Percentiles rank a stretch among this genome's conserved stretches.
phyloP scores from a whole-genome alignment of 2,113 vertebrate genomes.

The Atherinomorus stipes region DNA sequence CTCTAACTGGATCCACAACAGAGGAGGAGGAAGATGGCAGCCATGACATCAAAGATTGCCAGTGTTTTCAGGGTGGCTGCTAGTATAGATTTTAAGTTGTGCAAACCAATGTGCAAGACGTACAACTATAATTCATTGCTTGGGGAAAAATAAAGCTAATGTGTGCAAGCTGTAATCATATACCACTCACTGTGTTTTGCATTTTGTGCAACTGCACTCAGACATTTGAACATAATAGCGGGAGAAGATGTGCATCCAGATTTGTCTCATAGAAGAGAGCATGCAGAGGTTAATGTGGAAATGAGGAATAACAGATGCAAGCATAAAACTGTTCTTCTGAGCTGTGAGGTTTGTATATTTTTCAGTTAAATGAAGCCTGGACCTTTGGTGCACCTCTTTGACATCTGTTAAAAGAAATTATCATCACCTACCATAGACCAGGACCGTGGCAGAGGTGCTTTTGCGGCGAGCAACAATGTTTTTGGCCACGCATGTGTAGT shows the following conservation, averaged over 20 bases:
- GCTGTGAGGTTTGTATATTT: not conserved
- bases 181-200: slow-evolving; percentile 3
- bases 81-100: slow-evolving; percentile 62
- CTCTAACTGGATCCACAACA: slow-evolving; percentile 56
- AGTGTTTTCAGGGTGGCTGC: slow-evolving; percentile 45
- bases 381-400: slow-evolving; percentile 3
- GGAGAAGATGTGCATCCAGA: slow-evolving; percentile 6
- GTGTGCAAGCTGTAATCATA: not conserved
- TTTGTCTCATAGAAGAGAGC: slow-evolving; percentile 25
- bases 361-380: slow-evolving; percentile 7
- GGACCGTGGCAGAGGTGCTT: slow-evolving; percentile 90
- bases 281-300: slow-evolving; percentile 39
- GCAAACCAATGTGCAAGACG: slow-evolving; percentile 54
- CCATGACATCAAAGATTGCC: slow-evolving; percentile 41
- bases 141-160: slow-evolving; percentile 18
- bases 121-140: slow-evolving; percentile 23
- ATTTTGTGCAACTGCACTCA: slow-evolving; percentile 4
- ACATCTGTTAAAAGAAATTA: slow-evolving; percentile 57
- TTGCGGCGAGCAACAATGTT: slow-evolving; percentile 97
- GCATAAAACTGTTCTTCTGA: slow-evolving; percentile 17
- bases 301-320: slow-evolving; percentile 29
- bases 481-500: slow-evolving; percentile 99
- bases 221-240: not conserved
- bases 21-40: slow-evolving; percentile 61
- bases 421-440: slow-evolving; percentile 89